Percentiles rank a stretch among this genome's conserved stretches.
These are phyloP conservation scores for Indri indri DNA, from an alignment of 2,113 vertebrate species.

Conservation along the genomic window DNA sequence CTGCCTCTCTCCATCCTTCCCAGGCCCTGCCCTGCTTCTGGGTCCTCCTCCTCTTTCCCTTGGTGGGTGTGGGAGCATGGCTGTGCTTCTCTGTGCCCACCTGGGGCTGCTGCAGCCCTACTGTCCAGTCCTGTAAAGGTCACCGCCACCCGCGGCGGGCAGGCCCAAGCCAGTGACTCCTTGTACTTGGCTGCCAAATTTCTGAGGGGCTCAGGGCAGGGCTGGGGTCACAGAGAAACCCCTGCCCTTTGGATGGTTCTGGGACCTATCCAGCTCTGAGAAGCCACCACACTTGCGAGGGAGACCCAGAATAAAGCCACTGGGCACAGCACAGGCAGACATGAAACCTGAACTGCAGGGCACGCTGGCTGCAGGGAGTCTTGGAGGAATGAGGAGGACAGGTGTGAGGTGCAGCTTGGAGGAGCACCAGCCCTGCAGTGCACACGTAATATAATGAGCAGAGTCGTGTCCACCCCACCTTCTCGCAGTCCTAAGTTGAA, in stretches of 20 bases:
- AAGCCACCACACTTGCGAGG: not conserved
- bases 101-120: not conserved
- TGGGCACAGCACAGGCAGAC: not conserved
- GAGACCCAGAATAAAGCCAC: not conserved
- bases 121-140: accelerated
- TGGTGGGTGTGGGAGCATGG: too few species aligned
- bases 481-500: not conserved
- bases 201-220: not conserved
- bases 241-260: not conserved
- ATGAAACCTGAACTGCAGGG: not conserved
- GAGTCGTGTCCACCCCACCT: too few species aligned
- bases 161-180: not conserved
- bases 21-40: not conserved
- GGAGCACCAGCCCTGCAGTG: not conserved
- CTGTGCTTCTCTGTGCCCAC: not conserved
- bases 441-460: not conserved
- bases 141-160: not conserved
- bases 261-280: not conserved
- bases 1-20: not conserved
- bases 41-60: not conserved
- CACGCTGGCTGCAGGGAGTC: not conserved
- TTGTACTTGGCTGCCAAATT: not conserved
- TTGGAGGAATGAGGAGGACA: not conserved
- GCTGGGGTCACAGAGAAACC: not conserved
- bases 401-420: not conserved